Percentiles rank a stretch among this genome's conserved stretches.
Conservation (phyloP, 2,113 vertebrate genomes). For the Agelaius phoeniceus region DNA sequence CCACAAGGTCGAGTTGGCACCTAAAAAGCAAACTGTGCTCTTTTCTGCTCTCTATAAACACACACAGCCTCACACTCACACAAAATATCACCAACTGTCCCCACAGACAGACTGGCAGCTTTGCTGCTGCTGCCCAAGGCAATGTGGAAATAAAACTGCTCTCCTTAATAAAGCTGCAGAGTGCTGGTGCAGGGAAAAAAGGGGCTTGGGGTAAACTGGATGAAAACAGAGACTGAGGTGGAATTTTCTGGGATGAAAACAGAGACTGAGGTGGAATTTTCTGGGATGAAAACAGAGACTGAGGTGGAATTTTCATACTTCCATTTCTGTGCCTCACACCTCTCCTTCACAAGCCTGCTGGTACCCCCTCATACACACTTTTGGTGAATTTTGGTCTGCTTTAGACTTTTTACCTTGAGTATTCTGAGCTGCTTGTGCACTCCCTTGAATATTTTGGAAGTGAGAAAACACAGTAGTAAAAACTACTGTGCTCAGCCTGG, state of each 20-base stretch:
- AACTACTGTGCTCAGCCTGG: background rate
- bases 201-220: background rate
- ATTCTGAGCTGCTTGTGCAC: background rate
- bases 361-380: background rate
- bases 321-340: background rate
- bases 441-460: background rate
- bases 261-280: background rate
- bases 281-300: background rate
- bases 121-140: slow-evolving; percentile 47
- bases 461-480: background rate
- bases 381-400: background rate
- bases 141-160: background rate
- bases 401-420: background rate
- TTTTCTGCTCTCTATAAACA: slow-evolving; percentile 51
- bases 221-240: background rate
- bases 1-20: slow-evolving; percentile 55
- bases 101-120: slow-evolving; percentile 9
- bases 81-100: slow-evolving; percentile 20
- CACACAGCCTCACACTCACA: background rate
- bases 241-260: background rate
- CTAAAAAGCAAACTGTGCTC: slow-evolving; percentile 58
- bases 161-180: background rate
- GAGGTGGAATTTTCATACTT: background rate
- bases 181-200: background rate
- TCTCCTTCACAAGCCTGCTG: background rate